phyloP scores from a whole-genome alignment of 2,797 vertebrate genomes.

The Rhabdomys pumilio region DNA sequence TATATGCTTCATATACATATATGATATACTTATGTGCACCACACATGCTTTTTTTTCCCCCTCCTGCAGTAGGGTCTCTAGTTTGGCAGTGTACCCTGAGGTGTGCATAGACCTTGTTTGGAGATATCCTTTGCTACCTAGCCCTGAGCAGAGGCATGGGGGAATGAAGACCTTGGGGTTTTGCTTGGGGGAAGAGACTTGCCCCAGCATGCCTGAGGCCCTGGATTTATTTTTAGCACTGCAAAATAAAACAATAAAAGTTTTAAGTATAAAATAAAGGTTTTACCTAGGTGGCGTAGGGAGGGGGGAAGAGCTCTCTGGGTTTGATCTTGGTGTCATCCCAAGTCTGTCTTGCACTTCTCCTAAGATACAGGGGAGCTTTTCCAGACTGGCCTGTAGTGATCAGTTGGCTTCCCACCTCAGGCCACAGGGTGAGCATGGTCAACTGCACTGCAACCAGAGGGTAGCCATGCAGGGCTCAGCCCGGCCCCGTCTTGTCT shows the following conservation, averaged over 20 bases:
- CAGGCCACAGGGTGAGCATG: neutral
- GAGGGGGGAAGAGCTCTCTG: too few species aligned
- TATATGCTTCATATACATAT: too few species aligned
- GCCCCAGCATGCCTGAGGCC: neutral
- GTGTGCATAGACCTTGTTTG: neutral
- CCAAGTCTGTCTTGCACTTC: neutral
- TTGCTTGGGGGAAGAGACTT: neutral
- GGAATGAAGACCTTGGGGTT: neutral
- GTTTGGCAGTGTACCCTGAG: neutral
- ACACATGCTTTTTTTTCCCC: neutral
- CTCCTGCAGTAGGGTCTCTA: neutral
- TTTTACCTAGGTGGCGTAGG: neutral
- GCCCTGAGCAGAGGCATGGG: neutral
- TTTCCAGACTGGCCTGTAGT: neutral
- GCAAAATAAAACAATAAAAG: neutral
- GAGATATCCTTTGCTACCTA: accelerated
- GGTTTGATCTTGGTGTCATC: neutral
- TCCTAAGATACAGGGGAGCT: neutral
- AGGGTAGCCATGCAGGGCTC: neutral
- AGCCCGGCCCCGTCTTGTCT: too few species aligned
- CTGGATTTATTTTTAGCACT: neutral
- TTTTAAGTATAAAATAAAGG: neutral
- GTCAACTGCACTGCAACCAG: accelerated
- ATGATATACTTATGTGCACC: neutral
- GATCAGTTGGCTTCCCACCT: neutral